Conservation (phyloP, 2,888 invertebrate genomes). For the Heliothis peltigera region DNA sequence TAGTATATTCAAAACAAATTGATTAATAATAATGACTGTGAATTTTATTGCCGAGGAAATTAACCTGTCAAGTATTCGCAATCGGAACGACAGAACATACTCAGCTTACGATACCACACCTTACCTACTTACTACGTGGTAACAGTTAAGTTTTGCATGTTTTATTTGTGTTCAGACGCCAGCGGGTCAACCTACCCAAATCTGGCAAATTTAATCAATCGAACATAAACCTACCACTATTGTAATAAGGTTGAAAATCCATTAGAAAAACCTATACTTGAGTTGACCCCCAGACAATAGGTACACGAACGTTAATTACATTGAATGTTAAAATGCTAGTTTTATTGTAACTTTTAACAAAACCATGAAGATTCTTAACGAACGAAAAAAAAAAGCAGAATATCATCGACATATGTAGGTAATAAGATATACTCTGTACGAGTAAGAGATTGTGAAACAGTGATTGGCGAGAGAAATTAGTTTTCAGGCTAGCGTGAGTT, state of each 20-base stretch:
- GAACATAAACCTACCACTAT: no score
- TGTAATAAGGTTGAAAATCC: no score
- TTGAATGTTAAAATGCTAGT: neutral
- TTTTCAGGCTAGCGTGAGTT: conserved; percentile 56
- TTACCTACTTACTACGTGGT: neutral
- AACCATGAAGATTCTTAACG: conserved; percentile 13
- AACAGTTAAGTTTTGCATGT: neutral
- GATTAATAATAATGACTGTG: conserved; percentile 34
- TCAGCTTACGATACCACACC: conserved; percentile 16
- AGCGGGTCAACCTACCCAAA: no score
- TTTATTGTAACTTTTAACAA: conserved; percentile 22
- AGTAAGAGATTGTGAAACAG: conserved; percentile 16
- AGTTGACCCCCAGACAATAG: neutral
- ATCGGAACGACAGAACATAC: conserved; percentile 15
- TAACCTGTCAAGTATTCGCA: conserved; percentile 20
- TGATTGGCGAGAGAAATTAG: conserved; percentile 58
- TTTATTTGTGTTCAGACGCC: no score
- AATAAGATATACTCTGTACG: conserved; percentile 26
- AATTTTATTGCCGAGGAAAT: conserved; percentile 38
- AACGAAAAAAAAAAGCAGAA: conserved; percentile 24
- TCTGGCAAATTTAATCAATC: no score
- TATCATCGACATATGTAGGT: conserved; percentile 24
- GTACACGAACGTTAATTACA: conserved; percentile 12
- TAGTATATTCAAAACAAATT: conserved; percentile 35
- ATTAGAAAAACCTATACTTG: neutral